Evolutionary conservation across 2,113 vertebrate genomes (phyloP).

Genomic region (Seriola dumerili): DNA sequence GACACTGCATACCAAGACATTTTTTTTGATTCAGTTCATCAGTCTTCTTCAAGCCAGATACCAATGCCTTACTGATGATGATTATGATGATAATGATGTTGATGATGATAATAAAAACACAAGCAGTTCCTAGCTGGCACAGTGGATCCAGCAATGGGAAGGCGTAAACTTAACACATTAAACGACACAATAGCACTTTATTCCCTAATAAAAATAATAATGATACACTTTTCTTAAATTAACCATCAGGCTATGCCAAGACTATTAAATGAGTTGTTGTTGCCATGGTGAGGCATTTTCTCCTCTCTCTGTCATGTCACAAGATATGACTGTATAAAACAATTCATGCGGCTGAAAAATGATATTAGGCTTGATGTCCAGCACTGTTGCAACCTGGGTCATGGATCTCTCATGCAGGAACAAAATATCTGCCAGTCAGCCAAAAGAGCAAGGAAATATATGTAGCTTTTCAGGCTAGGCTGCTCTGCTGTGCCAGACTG

Average conservation of each 20-base stretch:
- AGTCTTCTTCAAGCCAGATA: background rate
- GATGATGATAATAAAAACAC: background rate
- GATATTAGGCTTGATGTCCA: constrained; percentile 12
- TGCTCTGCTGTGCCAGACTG: constrained; percentile 24
- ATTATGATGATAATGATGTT: background rate
- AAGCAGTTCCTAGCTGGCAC: background rate
- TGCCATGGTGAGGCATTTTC: constrained; percentile 65
- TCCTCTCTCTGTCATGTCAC: constrained; percentile 39
- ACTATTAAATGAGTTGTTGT: constrained; percentile 55
- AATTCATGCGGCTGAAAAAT: constrained; percentile 44
- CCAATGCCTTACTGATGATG: background rate
- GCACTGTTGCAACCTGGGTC: constrained; percentile 5
- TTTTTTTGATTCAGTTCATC: constrained; percentile 18
- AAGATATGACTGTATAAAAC: constrained; percentile 21
- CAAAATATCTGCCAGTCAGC: constrained; percentile 37
- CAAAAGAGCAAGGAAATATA: constrained; percentile 8
- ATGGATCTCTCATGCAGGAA: constrained; percentile 22
- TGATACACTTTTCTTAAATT: constrained; percentile 55
- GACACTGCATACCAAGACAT: constrained; percentile 18
- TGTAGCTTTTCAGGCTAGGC: constrained; percentile 28
- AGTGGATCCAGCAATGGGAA: background rate
- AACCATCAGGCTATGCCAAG: constrained; percentile 29
- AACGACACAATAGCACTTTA: background rate
- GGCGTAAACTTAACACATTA: background rate
- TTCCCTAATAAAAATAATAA: constrained; percentile 7